Base-by-base conservation (phyloP, 2,888 invertebrate species). In the Stenurella melanura region DNA sequence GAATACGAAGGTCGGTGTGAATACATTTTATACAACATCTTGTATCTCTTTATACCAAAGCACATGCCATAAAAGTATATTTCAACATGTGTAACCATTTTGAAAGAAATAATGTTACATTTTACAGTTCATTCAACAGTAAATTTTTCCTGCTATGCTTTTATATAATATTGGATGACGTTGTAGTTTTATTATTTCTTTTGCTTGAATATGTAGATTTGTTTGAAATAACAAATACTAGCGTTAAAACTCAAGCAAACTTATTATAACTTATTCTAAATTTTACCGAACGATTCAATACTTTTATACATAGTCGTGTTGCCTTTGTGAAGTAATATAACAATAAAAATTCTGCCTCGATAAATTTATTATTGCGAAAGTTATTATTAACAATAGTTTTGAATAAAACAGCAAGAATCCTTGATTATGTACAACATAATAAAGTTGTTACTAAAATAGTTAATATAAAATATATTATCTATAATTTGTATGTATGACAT, bases 101-200 rank as follows among this genome's bases (percentile, higher is more conserved):
- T 50, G 50, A 50, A 50, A 50, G 50, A 50, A n/a, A n/a, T 50
- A 50, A 50, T 50, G 50, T 50, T 17, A 50, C 7, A 50, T 50
- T 50, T 50, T 50, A 50, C 50, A 50, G 50, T 50, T n/a, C 50
- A 50, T 50, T 50, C 50, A 50, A 50, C 50, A 50, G 50, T 50
- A n/a, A 50, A 50, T 50, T 50, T 17, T 15, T 12, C 50, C 50
- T 50, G n/a, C n/a, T 15, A 50, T 3, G 5, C 50, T 50, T 50
- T 50, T 50, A 50, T 50, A 6, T 50, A 12, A 50, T 50, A 12
- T 7, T 50, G 50, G 1, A 42, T n/a, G 1, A n/a, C 15, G n/a
- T n/a, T n/a, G n/a, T 50, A 50, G n/a, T 50, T 50, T 15, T n/a
- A 50, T 50, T 50, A n/a, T 50, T 50, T 50, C 50, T 50, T 50